phyloP scores from a whole-genome alignment of 2,888 invertebrate species.

The Thysanoteuthis rhombus region DNA sequence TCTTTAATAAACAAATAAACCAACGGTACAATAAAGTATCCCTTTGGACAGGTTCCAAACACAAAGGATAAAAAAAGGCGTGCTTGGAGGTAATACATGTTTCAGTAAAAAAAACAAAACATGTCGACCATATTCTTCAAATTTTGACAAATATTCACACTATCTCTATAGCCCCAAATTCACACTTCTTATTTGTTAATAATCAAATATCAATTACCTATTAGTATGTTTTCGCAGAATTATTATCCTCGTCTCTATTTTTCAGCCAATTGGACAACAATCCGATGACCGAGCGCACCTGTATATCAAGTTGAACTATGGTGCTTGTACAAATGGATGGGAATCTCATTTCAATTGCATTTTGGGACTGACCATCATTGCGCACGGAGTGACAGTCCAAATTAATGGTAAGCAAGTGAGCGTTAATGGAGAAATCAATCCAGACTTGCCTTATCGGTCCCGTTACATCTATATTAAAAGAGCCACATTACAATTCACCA shows the following conservation, averaged over 20 bases:
- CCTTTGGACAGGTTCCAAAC: no score
- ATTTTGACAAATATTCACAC: no score
- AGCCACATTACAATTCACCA: conserved; percentile 42
- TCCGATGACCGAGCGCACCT: neutral
- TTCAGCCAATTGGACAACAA: neutral
- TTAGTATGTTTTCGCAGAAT: neutral
- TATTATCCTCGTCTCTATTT: neutral
- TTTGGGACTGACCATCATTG: conserved; percentile 37
- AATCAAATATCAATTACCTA: neutral
- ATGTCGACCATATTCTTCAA: no score
- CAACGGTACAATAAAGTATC: no score
- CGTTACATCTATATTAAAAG: conserved; percentile 45
- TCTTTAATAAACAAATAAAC: no score
- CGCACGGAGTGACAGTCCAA: conserved; percentile 36
- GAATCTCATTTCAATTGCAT: conserved; percentile 36
- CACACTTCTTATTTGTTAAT: neutral
- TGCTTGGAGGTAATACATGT: no score
- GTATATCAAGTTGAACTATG: neutral
- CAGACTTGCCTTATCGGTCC: conserved; percentile 28
- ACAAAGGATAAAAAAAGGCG: no score
- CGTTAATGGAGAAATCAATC: conserved; percentile 36
- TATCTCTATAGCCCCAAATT: no score
- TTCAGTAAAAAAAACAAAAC: no score
- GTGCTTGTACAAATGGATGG: neutral
- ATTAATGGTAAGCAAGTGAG: conserved; percentile 37